Evolutionary conservation across 2,797 vertebrate species (phyloP).

Genomic region (Euthynnus affinis): DNA sequence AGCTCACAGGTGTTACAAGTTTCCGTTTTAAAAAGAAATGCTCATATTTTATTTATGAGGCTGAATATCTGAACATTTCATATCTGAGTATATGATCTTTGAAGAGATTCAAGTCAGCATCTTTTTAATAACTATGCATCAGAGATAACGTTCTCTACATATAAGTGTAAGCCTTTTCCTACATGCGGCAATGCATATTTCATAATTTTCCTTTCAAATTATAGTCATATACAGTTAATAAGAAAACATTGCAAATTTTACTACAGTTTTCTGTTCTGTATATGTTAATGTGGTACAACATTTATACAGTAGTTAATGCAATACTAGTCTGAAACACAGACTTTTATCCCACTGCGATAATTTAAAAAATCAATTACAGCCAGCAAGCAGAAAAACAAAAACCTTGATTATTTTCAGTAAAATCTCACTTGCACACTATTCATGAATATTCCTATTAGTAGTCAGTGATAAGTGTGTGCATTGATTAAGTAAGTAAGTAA

Average conservation of each 20-base stretch:
- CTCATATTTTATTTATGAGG: neutral
- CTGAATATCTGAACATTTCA: neutral
- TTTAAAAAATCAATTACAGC: neutral
- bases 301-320: neutral
- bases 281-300: neutral
- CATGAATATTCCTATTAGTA: neutral
- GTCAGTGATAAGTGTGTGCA: neutral
- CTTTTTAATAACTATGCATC: neutral
- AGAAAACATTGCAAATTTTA: neutral
- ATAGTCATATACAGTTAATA: neutral
- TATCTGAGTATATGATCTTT: neutral
- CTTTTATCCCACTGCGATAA: neutral
- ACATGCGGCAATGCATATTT: neutral
- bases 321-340: neutral
- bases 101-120: neutral
- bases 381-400: neutral
- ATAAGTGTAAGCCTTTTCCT: neutral
- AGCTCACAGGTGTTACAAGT: neutral
- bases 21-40: neutral
- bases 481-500: too few species aligned
- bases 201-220: neutral
- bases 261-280: neutral
- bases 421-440: slow-evolving; percentile 1
- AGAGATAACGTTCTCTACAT: neutral
- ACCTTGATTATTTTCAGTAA: neutral